Evolutionary conservation across 2,888 invertebrate genomes (phyloP).

Genomic region (Drosophila putrida): DNA sequence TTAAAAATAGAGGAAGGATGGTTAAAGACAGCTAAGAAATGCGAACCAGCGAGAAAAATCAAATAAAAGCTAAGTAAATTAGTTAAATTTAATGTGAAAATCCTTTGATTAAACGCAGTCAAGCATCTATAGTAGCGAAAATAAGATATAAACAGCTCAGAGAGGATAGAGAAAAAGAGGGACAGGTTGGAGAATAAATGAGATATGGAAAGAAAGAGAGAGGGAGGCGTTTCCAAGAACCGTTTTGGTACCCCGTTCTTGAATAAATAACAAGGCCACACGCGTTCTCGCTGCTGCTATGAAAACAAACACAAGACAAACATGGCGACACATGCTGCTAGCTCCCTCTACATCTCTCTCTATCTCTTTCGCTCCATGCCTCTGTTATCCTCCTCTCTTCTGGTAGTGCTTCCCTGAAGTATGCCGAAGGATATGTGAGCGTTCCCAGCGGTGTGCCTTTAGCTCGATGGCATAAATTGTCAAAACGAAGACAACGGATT

Average conservation of each 20-base stretch:
- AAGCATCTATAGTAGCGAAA: conserved; percentile 47
- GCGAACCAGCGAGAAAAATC: conserved; percentile 25
- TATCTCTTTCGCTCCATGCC: background rate
- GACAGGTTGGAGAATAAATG: background rate
- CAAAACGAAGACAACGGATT: conserved; percentile 71
- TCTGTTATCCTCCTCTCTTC: background rate
- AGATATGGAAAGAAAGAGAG: background rate
- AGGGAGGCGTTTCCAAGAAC: conserved; percentile 6
- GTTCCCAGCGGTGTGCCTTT: conserved; percentile 32
- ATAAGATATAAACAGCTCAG: background rate
- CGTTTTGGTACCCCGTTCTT: conserved; percentile 30
- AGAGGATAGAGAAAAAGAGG: too few relatives aligned
- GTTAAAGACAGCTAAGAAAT: background rate
- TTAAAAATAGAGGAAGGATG: background rate
- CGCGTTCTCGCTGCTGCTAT: conserved; percentile 34
- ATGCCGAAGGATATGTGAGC: conserved; percentile 29
- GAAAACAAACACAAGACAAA: conserved; percentile 61
- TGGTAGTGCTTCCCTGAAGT: conserved; percentile 21
- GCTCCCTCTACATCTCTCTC: background rate
- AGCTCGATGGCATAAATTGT: conserved; percentile 66
- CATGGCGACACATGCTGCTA: conserved; percentile 56
- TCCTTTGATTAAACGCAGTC: conserved; percentile 72
- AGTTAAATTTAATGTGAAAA: conserved; percentile 66
- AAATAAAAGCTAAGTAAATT: conserved; percentile 63
- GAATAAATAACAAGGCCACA: conserved; percentile 54